These are phyloP conservation scores for Dryocosmus kuriphilus DNA, from an alignment of 2,888 invertebrate species.

Conservation along the genomic window DNA sequence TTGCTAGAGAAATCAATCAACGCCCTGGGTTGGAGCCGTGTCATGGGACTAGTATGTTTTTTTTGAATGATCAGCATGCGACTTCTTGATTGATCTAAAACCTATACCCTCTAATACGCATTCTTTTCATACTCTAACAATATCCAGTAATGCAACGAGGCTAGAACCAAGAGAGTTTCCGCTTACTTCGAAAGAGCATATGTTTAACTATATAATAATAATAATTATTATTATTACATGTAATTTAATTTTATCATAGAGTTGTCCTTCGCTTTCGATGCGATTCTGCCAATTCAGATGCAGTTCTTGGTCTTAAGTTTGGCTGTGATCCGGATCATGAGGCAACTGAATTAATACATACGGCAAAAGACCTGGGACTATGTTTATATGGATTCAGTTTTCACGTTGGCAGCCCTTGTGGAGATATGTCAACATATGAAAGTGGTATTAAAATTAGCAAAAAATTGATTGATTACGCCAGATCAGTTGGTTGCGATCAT, in stretches of 20 bases:
- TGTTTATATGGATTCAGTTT: conserved; percentile 73
- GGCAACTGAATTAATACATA: conserved; percentile 65
- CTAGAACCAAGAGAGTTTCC: too few species aligned
- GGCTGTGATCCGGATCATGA: conserved; percentile 70
- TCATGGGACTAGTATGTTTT: too few species aligned
- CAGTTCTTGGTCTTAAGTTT: conserved; percentile 68
- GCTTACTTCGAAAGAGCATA: too few species aligned
- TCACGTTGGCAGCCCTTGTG: conserved; percentile 72
- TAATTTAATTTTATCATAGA: conserved; percentile 53
- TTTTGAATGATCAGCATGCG: too few species aligned
- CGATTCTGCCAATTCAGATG: conserved; percentile 59
- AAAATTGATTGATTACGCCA: conserved; percentile 78
- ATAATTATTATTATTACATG: conserved; percentile 8
- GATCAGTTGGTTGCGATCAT: conserved; percentile 79
- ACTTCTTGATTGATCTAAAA: too few species aligned
- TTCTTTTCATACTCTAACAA: too few species aligned
- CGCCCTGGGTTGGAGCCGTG: too few species aligned
- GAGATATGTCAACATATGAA: conserved; percentile 78
- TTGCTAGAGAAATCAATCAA: too few species aligned
- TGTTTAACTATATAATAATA: too few species aligned
- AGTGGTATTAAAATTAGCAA: conserved; percentile 79
- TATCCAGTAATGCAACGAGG: too few species aligned
- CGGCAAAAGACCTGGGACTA: conserved; percentile 65
- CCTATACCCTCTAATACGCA: too few species aligned
- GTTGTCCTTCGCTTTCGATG: conserved; percentile 69